Conservation (phyloP, 2,113 vertebrate genomes). For the Epinephelus lanceolatus region DNA sequence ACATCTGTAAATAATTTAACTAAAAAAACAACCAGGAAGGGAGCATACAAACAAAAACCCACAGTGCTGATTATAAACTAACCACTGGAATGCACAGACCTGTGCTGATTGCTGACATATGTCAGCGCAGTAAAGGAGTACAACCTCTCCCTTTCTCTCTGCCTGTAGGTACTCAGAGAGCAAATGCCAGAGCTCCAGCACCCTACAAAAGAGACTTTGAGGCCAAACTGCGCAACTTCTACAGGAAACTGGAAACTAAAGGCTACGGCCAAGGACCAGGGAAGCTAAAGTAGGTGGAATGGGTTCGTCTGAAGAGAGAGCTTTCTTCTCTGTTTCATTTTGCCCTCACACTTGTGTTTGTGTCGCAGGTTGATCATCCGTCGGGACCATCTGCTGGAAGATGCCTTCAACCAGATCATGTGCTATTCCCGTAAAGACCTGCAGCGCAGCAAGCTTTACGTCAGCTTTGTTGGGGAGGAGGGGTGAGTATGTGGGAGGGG, state of each 20-base stretch:
- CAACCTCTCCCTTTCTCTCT: not conserved
- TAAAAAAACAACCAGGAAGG: too few relatives aligned
- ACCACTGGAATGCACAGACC: not conserved
- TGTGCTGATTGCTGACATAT: not conserved
- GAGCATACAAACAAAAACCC: too few relatives aligned
- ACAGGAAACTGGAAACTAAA: slow-evolving; percentile 95
- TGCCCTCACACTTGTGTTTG: not conserved
- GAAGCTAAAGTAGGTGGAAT: slow-evolving; percentile 89
- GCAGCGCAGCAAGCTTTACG: slow-evolving; percentile 94
- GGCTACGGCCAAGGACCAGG: slow-evolving; percentile 96
- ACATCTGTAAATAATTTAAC: too few relatives aligned
- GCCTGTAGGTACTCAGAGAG: slow-evolving; percentile 91
- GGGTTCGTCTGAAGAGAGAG: not conserved
- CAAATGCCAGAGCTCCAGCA: slow-evolving; percentile 92
- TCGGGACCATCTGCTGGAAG: slow-evolving; percentile 93
- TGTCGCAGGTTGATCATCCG: slow-evolving; percentile 90
- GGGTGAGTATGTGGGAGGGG: slow-evolving; percentile 81
- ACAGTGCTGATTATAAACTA: not conserved
- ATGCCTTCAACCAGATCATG: slow-evolving; percentile 97
- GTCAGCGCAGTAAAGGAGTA: not conserved
- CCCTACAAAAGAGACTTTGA: slow-evolving; percentile 96
- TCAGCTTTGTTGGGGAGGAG: slow-evolving; percentile 95
- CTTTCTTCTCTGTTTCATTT: not conserved
- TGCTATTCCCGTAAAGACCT: slow-evolving; percentile 94
- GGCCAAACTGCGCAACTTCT: slow-evolving; percentile 95